Evolutionary conservation across 2,888 invertebrate species (phyloP), one percentile per base, ranked within the genome.

Genomic region (Philaethria dido): DNA sequence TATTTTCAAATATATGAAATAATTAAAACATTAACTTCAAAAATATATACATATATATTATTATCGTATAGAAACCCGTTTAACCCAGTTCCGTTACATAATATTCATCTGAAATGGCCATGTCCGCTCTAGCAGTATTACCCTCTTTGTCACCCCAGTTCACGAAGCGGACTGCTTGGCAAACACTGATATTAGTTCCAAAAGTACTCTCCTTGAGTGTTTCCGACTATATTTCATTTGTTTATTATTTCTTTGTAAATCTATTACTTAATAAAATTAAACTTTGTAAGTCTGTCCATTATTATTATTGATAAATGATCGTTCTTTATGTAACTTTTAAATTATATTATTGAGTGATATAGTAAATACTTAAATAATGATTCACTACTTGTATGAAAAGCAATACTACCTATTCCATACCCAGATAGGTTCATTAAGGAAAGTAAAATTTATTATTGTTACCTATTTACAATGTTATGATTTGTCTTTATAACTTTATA

Each of bases 141-240:
- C 69, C 57, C 70, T 80, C 81, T 83, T 78, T 85, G 85, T 87
- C 89, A 87, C 84, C 88, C 89, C 86, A 87, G 87, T 89, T 84
- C 85, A 77, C 76, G 79, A 88, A 83, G 87, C 83, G 86, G 83
- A 82, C 86, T 86, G 87, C 82, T 89, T 89, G 88, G 87, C 88
- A 89, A 89, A 89, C 85, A 89, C 80, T 82, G 89, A 88, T 89
- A 89, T 89, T 88, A 88, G 87, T 87, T 89, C 85, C 80, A 82
- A 85, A 85, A 88, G 82, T 86, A 88, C 85, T 89, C 77, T 77
- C 75, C 83, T 80, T 84, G 82, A 89, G 88, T 89, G 86, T 85
- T 86, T 87, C 82, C 80, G 78, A 83, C 82, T 84, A 87, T 86
- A 87, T 88, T 83, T 89, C 85, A 85, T 83, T 77, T 73, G 69